A percentile compares a stretch with the other conserved stretches of the same genome.
phyloP scores from a whole-genome alignment of 1,140 invertebrate genomes.

The Ceratitis capitata region DNA sequence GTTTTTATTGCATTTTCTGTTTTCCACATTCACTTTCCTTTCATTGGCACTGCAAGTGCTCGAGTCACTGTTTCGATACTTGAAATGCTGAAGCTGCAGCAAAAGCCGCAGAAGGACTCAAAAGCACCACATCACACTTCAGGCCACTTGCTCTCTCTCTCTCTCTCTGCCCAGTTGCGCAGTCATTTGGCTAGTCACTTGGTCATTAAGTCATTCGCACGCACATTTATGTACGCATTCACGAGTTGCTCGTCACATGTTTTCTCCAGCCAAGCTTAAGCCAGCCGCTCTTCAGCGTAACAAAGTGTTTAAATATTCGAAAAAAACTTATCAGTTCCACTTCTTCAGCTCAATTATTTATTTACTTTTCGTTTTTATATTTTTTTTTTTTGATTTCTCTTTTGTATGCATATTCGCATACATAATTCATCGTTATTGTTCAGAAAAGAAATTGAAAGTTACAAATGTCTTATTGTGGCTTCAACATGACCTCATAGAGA shows the following conservation, averaged over 20 bases:
- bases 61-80: neutral
- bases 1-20: neutral
- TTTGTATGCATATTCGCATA: neutral
- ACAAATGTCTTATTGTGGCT: neutral
- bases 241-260: neutral
- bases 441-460: neutral
- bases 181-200: neutral
- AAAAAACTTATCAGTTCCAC: neutral
- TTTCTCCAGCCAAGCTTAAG: neutral
- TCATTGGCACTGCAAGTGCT: neutral
- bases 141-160: neutral
- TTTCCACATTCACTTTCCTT: too few species aligned
- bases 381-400: neutral
- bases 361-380: too few species aligned
- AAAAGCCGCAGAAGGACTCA: neutral
- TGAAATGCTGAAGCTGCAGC: neutral
- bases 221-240: neutral
- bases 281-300: neutral
- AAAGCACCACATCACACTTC: neutral
- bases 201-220: neutral
- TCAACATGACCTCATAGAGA: neutral
- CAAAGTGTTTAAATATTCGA: neutral
- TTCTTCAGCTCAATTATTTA: neutral
- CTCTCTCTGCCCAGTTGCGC: too few species aligned
- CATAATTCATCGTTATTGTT: too few species aligned